Base-by-base conservation (phyloP, 1,140 invertebrate genomes). In the Drosophila burlai region DNA sequence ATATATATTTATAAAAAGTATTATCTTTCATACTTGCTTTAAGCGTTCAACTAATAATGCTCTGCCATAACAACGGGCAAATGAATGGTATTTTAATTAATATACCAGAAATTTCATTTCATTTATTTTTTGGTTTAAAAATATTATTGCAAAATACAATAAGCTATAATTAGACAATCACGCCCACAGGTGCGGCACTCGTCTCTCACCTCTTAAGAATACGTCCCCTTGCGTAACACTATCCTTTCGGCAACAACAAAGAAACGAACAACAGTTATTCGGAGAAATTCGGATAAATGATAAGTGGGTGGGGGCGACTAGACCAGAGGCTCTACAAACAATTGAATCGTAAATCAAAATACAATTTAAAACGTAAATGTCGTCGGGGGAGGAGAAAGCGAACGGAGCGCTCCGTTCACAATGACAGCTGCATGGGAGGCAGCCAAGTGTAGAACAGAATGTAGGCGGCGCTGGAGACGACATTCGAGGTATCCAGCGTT, bases 401-500 rank as follows among this genome's bases (percentile, higher is more conserved):
- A 61, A 29, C 45, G 5, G 31, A 40, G 15, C 10, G 40, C n/a
- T 38, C 24, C 24, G 38, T 45, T 82, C 54, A 74, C 54, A 49
- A 31, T 11, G 74, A 42, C 24, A 67, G 26, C 24, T 69, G 65
- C 61, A 77, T 69, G 11, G 83, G 82, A 16, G 90, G 90, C 49
- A 92, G 50, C 83, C 91, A 91, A 40, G 95, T 94, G 92, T 97
- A 98, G 93, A 97, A 97, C 34, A 97, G 93, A 73, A 97, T 95
- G 93, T 97, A 97, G 7, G 96, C 96, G 55, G 96, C 96, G 72
- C 95, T 94, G 15, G 96, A 95, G 73, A 95, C 95, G 2, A 98
- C 96, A 89, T 96, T 95, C 43, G 93, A 94, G 5, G 93, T 80
- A 3, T 95, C 94, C 45, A 98, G 95, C 80, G 96, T 95, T 4